Conservation (phyloP, 2,888 invertebrate genomes). For the Cotesia congregata region DNA sequence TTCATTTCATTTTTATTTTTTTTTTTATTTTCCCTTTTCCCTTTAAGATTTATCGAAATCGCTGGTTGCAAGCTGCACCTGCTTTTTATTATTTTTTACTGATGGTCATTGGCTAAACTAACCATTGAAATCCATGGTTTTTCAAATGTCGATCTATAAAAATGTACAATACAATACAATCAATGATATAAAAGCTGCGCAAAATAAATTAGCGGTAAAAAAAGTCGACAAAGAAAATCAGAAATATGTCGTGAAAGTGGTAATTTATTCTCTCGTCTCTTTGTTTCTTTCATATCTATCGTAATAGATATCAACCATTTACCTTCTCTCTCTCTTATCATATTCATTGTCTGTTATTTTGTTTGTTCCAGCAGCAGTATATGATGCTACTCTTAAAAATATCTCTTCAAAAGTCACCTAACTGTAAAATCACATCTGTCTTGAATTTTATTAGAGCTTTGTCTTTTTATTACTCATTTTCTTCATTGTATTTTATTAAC, state of each 20-base stretch:
- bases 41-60: conserved; percentile 46
- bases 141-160: no score
- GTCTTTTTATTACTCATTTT: not conserved
- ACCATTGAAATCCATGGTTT: not conserved
- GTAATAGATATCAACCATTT: not conserved
- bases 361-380: not conserved
- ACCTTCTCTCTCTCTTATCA: not conserved
- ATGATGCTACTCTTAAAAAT: not conserved
- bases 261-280: not conserved
- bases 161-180: no score
- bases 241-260: not conserved
- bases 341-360: not conserved
- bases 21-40: conserved; percentile 30
- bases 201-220: not conserved
- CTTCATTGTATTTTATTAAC: not conserved
- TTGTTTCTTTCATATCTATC: not conserved
- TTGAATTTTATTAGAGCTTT: not conserved
- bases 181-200: no score
- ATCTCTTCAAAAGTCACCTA: not conserved
- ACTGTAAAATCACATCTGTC: conserved; percentile 1
- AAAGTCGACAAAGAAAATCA: not conserved
- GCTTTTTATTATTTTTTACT: conserved; percentile 6
- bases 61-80: conserved; percentile 36
- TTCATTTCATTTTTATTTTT: conserved; percentile 35
- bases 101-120: not conserved